Conservation (phyloP, 1,140 invertebrate species). For the Calycopis cecrops region DNA sequence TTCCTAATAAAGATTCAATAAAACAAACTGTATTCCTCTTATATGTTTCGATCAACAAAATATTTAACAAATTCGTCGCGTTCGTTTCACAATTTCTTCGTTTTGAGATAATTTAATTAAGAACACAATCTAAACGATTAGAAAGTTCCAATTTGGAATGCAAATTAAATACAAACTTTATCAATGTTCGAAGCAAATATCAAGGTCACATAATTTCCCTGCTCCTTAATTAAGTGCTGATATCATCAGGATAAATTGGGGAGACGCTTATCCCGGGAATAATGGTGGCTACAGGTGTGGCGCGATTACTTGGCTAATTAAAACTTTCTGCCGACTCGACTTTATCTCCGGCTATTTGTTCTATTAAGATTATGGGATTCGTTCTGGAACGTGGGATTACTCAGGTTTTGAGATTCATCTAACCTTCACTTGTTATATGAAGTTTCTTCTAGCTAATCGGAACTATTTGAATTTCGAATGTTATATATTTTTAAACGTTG, state of each 20-base stretch:
- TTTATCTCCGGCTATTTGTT: conserved; percentile 20
- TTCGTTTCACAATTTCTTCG: no score
- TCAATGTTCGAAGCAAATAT: conserved; percentile 2
- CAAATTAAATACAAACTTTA: conserved; percentile 10
- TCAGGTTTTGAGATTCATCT: conserved; percentile 11
- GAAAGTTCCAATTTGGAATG: conserved; percentile 5
- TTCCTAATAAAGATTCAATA: no score
- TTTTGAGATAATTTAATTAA: not conserved
- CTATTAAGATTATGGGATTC: conserved; percentile 19
- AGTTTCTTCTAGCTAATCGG: no score
- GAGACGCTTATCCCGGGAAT: conserved; percentile 15
- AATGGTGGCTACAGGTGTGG: conserved; percentile 19
- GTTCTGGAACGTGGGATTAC: conserved; percentile 13
- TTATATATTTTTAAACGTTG: no score
- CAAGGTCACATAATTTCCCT: conserved; percentile 13
- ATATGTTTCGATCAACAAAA: no score
- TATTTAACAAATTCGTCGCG: no score
- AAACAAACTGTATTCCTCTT: no score
- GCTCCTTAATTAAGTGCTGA: conserved; percentile 19
- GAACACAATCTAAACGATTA: conserved; percentile 1
- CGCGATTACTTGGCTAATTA: conserved; percentile 20
- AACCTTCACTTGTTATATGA: not conserved
- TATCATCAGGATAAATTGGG: conserved; percentile 19
- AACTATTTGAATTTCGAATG: no score
- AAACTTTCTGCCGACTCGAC: conserved; percentile 19